phyloP scores from a whole-genome alignment of 2,797 vertebrate species.

The Cynopterus sphinx region DNA sequence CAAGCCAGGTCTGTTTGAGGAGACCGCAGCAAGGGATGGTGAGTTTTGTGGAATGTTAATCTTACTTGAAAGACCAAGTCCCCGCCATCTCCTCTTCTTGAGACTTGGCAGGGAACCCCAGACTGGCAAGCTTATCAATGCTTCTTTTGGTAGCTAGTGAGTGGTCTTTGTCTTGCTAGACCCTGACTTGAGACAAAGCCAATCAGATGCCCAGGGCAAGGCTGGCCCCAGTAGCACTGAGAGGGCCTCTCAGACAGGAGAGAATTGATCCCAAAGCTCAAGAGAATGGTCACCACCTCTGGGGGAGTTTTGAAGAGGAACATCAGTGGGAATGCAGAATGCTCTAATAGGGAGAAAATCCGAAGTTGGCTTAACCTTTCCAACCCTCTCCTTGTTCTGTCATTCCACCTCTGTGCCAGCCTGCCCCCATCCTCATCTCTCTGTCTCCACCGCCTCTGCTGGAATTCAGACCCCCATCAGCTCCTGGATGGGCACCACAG shows the following conservation, averaged over 20 bases:
- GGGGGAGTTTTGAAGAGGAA: neutral
- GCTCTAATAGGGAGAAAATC: neutral
- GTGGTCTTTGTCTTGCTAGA: neutral
- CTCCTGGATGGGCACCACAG: neutral
- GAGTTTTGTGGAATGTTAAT: neutral
- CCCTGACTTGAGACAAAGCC: neutral
- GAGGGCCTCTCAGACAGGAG: neutral
- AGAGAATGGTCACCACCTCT: neutral
- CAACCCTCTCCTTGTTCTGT: no score
- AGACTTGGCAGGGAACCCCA: neutral
- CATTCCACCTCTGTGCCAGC: neutral
- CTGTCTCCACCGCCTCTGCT: neutral
- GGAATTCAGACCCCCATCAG: neutral
- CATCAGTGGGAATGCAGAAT: neutral
- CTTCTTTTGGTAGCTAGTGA: neutral
- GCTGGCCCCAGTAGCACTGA: neutral
- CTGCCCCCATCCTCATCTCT: neutral
- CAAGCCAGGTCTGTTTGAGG: neutral
- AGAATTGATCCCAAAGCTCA: neutral
- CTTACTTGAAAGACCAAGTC: neutral
- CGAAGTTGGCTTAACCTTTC: rapidly evolving
- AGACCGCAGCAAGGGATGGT: neutral
- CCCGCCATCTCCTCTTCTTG: neutral
- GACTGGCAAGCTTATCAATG: neutral
- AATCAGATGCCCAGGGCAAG: neutral